Evolutionary conservation across 2,888 invertebrate genomes (phyloP), one percentile per base, ranked within the genome.

Genomic region (Drosophila kanekoi): DNA sequence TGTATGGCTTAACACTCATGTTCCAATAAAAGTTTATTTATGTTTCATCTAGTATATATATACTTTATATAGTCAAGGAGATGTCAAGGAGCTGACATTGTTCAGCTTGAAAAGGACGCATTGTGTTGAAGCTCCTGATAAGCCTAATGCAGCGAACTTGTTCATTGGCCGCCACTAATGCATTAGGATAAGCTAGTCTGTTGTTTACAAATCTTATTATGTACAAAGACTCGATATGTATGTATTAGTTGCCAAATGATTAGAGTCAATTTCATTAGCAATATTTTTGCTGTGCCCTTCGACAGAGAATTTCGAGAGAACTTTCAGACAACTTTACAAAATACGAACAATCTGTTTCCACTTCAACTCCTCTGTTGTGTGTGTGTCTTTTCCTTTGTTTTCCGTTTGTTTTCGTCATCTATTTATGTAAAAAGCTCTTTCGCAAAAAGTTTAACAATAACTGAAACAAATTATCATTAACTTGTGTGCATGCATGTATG

Each of bases 401-500:
- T n/a, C n/a, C n/a, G n/a, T 47, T 60, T 54, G 1, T 18, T 43
- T 47, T 41, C 48, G 28, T 28, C 28, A 28, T 8, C 2, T 35
- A 9, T 10, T 20, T 20, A 1, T n/a, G 13, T 44, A 28, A 44
- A 44, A 56, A 13, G n/a, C 51, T 70, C 49, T 70, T 70, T 53
- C 33, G 44, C 13, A 49, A 59, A 48, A 72, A 45, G 18, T 45
- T 28, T 14, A 28, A 28, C 32, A 9, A 40, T 47, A 28, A 16
- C 23, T 14, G 2, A 14, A 20, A 28, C n/a, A 32, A 45, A 43
- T n/a, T n/a, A 51, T 48, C 35, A 37, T 9, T 20, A 37, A 38
- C 41, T 61, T 51, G 44, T 66, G 52, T 52, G 52, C 52, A 52
- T 67, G 67, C 61, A 62, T 70, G 71, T 65, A 61, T 54, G 43